Evolutionary conservation across 2,113 vertebrate genomes (phyloP).

Genomic region (Aythya baeri): DNA sequence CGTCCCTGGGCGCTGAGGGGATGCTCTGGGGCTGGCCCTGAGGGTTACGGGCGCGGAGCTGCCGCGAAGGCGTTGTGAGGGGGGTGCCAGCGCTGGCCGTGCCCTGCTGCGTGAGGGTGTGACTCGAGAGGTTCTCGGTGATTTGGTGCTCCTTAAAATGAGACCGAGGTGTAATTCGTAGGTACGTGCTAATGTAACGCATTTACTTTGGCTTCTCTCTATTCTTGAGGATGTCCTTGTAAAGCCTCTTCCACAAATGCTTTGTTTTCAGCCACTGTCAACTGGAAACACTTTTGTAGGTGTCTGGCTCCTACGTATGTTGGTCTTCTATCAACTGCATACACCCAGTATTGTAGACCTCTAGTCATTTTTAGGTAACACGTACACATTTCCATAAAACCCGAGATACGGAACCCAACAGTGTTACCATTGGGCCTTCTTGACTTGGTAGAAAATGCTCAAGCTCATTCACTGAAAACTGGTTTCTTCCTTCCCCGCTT

Average conservation of each 20-base stretch:
- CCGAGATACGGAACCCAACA: accelerated
- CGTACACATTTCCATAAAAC: accelerated
- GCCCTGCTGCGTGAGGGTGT: accelerated
- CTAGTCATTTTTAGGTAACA: accelerated
- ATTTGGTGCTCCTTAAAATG: accelerated
- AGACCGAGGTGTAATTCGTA: accelerated
- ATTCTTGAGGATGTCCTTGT: not conserved
- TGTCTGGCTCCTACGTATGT: accelerated
- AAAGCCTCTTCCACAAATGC: not conserved
- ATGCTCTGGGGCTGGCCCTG: accelerated
- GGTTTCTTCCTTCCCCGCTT: not conserved
- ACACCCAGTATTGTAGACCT: not conserved
- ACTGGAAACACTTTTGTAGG: not conserved
- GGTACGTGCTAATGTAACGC: accelerated
- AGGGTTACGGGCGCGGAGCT: accelerated
- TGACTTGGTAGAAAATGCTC: not conserved
- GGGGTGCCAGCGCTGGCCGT: accelerated
- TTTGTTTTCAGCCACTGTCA: not conserved
- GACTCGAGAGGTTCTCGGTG: accelerated
- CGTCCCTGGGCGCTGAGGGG: too few species aligned
- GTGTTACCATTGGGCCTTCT: not conserved
- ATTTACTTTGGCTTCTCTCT: not conserved
- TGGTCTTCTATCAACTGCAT: too few species aligned
- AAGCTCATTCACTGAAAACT: not conserved
- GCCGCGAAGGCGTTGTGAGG: too few species aligned